phyloP scores from a whole-genome alignment of 2,797 vertebrate species.

The Lacerta viridis region DNA sequence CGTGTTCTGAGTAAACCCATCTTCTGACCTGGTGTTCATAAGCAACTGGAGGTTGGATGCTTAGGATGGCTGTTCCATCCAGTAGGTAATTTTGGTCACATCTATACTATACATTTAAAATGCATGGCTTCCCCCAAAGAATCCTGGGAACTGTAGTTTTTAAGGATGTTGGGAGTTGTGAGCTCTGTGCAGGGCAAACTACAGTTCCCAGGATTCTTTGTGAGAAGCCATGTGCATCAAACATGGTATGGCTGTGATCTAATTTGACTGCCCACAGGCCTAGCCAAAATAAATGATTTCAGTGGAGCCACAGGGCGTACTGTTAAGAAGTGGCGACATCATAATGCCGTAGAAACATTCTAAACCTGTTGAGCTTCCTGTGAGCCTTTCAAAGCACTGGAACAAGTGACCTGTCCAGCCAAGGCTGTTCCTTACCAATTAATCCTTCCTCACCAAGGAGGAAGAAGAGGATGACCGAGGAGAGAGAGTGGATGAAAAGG shows the following conservation, averaged over 20 bases:
- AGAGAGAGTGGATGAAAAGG: slow-evolving; percentile 63
- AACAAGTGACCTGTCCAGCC: slow-evolving; percentile 17
- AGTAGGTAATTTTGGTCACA: too few relatives aligned
- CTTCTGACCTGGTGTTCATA: background rate
- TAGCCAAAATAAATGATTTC: background rate
- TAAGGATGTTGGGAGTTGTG: too few relatives aligned
- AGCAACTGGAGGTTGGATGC: background rate
- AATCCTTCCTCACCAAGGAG: slow-evolving; percentile 23
- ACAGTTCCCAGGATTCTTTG: too few relatives aligned
- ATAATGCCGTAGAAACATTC: slow-evolving; percentile 66
- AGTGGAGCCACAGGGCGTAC: background rate
- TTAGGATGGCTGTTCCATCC: background rate
- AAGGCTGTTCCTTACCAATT: slow-evolving; percentile 1
- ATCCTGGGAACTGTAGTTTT: too few relatives aligned
- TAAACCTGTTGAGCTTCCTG: slow-evolving; percentile 18
- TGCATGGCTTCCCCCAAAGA: too few relatives aligned
- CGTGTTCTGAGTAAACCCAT: background rate
- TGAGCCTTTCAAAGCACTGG: slow-evolving; percentile 19
- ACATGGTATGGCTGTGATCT: background rate
- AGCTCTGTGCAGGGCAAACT: too few relatives aligned
- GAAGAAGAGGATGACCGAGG: slow-evolving; percentile 58
- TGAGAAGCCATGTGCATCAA: background rate
- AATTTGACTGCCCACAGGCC: background rate
- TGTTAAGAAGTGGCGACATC: slow-evolving; percentile 67
- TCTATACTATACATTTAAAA: too few relatives aligned